Base-by-base conservation (phyloP, 2,888 invertebrate species). In the Invenusta paracnida region DNA sequence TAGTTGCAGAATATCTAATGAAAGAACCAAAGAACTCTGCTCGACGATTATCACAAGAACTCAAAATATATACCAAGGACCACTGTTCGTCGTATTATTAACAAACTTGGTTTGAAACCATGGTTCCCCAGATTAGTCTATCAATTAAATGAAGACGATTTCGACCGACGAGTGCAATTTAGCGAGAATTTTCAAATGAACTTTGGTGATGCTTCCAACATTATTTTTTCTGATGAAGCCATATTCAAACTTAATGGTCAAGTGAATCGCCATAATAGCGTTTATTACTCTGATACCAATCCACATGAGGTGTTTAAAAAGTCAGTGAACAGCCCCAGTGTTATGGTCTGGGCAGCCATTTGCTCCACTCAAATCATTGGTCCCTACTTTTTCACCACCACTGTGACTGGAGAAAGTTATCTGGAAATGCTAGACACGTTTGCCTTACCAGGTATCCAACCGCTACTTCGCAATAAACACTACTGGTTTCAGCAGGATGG, bases 401-500 rank as follows among this genome's bases (percentile, higher is more conserved):
- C 2, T 23, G 23, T 73, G 73, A 73, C 73, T 73, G 73, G 73
- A 73, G 73, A n/a, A 73, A 73, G 73, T 73, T 73, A 73, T 73
- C 73, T 73, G 73, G 73, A 73, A 73, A 73, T 5, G 73, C 73
- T 73, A 73, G 73, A 73, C 73, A 73, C 73, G 23, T 73, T 73
- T 73, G 11, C 73, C 73, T 23, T 73, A 73, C 73, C 73, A n/a
- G 11, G 2, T 73, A n/a, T 73, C 73, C 73, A 73, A 73, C 73
- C 27, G 17, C 11, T 73, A 73, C 73, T 73, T 73, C 73, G 27
- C 73, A 73, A n/a, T 73, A 73, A 73, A 73, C 23, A 73, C 73
- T 73, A 73, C 73, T 73, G 73, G 73, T 73, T 73, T 73, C 73
- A 73, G 73, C 73, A 73, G 73, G 73, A 73, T 73, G 27, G 73